Evolutionary conservation across 2,113 vertebrate genomes (phyloP).

Genomic region (Lipotes vexillifer): DNA sequence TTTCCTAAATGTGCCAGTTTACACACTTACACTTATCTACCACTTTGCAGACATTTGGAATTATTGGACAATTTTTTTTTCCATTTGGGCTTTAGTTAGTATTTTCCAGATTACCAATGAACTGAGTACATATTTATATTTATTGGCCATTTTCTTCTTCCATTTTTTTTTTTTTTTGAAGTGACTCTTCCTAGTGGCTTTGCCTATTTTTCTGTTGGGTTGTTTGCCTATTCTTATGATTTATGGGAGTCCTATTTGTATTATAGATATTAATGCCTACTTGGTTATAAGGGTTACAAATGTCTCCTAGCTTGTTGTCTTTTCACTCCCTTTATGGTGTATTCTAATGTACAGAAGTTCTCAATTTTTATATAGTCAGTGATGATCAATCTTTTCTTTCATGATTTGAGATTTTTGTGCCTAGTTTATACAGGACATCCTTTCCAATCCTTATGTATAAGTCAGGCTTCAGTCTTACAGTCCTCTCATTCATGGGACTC

Average conservation of each 20-base stretch:
- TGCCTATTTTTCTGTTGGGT: background rate
- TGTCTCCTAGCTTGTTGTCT: background rate
- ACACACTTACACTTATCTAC: background rate
- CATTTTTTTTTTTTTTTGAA: background rate
- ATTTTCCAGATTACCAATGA: background rate
- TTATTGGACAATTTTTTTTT: background rate
- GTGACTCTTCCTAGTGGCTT: background rate
- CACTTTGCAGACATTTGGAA: background rate
- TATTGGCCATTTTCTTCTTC: background rate
- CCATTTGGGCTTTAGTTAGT: background rate
- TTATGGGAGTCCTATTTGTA: background rate
- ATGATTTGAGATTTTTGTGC: background rate
- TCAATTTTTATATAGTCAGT: conserved; percentile 6
- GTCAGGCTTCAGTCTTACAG: background rate
- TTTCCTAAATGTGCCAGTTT: background rate
- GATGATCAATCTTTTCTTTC: background rate
- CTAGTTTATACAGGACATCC: background rate
- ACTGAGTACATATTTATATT: background rate
- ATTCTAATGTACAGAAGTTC: background rate
- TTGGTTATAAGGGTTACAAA: background rate
- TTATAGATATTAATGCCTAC: background rate
- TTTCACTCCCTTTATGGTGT: background rate
- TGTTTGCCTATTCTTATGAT: background rate
- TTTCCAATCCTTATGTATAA: background rate
- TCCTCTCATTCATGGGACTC: background rate